Base-by-base conservation (phyloP, 2,797 vertebrate genomes). In the Sebastes itinus region DNA sequence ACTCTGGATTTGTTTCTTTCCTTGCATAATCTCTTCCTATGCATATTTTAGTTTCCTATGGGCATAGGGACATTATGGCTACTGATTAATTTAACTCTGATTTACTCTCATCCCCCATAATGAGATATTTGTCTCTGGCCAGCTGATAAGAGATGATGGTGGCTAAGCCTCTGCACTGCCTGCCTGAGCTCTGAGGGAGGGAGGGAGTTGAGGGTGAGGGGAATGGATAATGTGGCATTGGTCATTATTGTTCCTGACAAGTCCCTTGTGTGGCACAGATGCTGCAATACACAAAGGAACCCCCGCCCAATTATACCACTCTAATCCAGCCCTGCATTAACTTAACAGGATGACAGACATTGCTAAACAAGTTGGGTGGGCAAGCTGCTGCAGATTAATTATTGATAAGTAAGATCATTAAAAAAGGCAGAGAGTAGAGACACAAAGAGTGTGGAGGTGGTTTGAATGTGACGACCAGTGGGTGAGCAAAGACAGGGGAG, bases 361-460 rank as follows among this genome's bases (percentile, higher is more conserved):
- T 20, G 62, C 78, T 72, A 84, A 87, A 86, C 72, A 82, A 82
- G 68, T 68, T 23, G 54, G 64, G 79, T 82, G 78, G 76, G 75
- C 65, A 84, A 85, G 63, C 81, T 77, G 79, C 84, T 89, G 82
- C 83, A 84, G 79, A 92, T 94, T 85, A 88, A 95, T 94, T 92
- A 93, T 92, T 93, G 81, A 94, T 90, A 82, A 63, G 75, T 76
- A 78, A 87, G 82, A 77, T 83, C 74, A 90, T 90, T 85, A 77
- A 77, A 80, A 76, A 85, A 85, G 63, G 69, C 74, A 20, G 75
- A 46, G 58, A 42, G 70, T 10, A 30, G 32, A 75, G 13, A 72
- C 25, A 66, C 73, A 80, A 80, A 61, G 22, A 59, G 23, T 30
- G 56, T 79, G 67, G 59, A 76, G 77, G 62, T 70, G 66, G 70